A percentile compares a stretch with the other conserved stretches of the same genome.
These are phyloP conservation scores for Phyllotis vaccarum DNA, from an alignment of 2,797 vertebrate genomes.

Conservation along the genomic window DNA sequence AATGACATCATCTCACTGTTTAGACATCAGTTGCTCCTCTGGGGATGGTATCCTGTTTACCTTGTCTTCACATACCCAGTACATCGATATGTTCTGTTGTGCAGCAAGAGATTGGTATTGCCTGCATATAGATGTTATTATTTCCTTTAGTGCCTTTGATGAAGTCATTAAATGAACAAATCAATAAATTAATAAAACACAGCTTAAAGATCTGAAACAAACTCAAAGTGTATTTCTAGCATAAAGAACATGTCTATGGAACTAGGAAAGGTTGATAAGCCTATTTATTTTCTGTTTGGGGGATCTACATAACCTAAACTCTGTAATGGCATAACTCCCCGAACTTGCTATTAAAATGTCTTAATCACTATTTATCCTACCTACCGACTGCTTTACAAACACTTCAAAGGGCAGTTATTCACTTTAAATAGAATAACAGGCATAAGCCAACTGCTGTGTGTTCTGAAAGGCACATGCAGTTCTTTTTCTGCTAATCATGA, in stretches of 20 bases:
- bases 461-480: neutral
- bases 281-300: neutral
- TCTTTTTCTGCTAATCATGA: neutral
- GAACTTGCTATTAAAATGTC: conserved; percentile 3
- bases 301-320: neutral
- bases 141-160: neutral
- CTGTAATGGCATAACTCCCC: neutral
- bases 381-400: neutral
- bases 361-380: neutral
- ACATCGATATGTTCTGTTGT: neutral
- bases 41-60: neutral
- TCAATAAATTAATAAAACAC: neutral
- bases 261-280: neutral
- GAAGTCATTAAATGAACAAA: neutral
- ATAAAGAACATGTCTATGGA: neutral
- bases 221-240: neutral
- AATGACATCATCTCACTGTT: neutral
- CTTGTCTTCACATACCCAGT: neutral
- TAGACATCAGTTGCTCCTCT: neutral
- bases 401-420: neutral
- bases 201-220: neutral
- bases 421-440: neutral
- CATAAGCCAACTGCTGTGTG: neutral
- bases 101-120: neutral
- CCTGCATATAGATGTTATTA: neutral